Base-by-base conservation (phyloP, 2,113 vertebrate genomes). In the Neolamprologus fasciatus region DNA sequence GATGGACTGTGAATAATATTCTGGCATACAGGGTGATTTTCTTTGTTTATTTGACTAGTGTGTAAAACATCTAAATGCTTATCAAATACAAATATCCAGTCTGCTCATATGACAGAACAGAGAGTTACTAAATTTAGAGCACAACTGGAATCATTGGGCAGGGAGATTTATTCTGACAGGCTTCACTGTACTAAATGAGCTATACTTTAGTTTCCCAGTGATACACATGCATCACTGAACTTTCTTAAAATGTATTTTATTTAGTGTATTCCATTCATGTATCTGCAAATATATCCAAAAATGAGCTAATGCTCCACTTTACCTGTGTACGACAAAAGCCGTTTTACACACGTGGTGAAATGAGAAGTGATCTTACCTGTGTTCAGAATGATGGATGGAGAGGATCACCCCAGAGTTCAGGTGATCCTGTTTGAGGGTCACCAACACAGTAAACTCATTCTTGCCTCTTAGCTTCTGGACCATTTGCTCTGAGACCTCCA, bases 401-500 rank as follows among this genome's bases (percentile, higher is more conserved):
- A 99, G 93, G 91, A 99, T 97, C 90, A 98, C 98, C 84, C 98
- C 98, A 12, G 98, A 99, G 96, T 99, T 99, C 92, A 99, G 97
- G 76, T 86, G 97, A 28, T 96, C 96, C 95, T 99, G 98, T 95
- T 98, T 99, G 90, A 99, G 93, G 10, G 98, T 99, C 85, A 96
- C 97, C 93, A 98, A 94, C 90, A 99, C 91, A 33, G 98, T 99
- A 91, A 99, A 99, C 94, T 99, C 98, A 86, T 95, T 97, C 94
- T 98, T 98, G 95, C 98, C 98, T 95, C 97, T 97, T 95, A 99
- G 95, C 92, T 99, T 99, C 95, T 98, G 97, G 91, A 99, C 95
- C 96, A 98, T 96, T 3, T 93, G 94, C 94, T 97, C 97, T 7
- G 98, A 97, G 86, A 95, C 96, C 86, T 96, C 96, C 57, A 94